These are phyloP conservation scores for Pithys albifrons DNA, from an alignment of 2,113 vertebrate genomes.

Conservation along the genomic window DNA sequence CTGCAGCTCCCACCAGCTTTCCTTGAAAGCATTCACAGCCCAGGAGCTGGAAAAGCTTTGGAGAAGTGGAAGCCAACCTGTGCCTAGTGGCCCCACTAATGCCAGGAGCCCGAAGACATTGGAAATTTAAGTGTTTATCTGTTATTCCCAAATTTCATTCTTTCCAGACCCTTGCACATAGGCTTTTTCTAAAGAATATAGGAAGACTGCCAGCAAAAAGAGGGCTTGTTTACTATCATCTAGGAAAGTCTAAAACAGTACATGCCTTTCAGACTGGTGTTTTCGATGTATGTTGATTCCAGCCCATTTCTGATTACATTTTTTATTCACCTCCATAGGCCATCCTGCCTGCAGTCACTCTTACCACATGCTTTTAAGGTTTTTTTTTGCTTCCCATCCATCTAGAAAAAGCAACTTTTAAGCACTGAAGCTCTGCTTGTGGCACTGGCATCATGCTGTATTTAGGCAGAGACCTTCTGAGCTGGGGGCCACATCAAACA, in stretches of 20 bases:
- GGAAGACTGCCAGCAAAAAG: background rate
- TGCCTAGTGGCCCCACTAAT: background rate
- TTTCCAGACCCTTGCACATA: background rate
- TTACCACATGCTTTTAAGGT: background rate
- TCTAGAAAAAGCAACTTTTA: background rate
- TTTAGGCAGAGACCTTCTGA: background rate
- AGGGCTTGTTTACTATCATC: background rate
- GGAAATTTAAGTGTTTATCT: background rate
- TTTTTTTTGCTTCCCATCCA: background rate
- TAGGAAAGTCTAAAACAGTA: background rate
- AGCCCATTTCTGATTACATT: background rate
- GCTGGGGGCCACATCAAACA: background rate
- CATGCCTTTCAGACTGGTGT: rapidly evolving
- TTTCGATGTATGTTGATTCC: background rate
- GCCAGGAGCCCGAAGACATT: background rate
- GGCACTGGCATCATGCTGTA: background rate
- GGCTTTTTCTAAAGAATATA: background rate
- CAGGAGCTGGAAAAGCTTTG: background rate
- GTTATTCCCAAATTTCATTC: background rate
- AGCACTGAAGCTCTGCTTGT: background rate
- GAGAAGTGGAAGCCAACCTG: background rate
- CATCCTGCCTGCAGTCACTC: background rate
- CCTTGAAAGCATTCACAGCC: background rate
- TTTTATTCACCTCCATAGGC: background rate
- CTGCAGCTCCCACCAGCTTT: background rate